Conservation (phyloP, 2,113 vertebrate species). For the Coturnix japonica region DNA sequence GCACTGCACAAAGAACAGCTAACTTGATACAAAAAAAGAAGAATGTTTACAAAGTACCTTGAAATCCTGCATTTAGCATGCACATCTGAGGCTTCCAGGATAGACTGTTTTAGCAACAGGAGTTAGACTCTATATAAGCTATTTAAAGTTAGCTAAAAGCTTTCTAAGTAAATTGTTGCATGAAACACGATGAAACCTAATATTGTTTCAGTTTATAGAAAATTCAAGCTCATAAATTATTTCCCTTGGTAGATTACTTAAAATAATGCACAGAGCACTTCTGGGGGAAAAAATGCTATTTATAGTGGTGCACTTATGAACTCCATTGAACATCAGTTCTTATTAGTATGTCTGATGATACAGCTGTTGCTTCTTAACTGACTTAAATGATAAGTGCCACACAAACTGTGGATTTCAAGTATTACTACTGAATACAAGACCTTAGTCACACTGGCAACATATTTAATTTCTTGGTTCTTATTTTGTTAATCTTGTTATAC, state of each 20-base stretch:
- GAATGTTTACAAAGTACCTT: background rate
- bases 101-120: conserved; percentile 39
- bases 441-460: background rate
- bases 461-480: background rate
- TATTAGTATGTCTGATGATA: background rate
- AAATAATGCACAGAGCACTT: background rate
- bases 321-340: background rate
- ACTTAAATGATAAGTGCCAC: background rate
- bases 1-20: background rate
- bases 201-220: background rate
- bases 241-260: background rate
- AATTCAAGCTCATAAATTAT: background rate
- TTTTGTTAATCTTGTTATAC: background rate
- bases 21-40: background rate
- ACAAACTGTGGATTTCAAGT: background rate
- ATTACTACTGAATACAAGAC: background rate
- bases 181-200: background rate
- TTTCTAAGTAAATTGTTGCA: conserved; percentile 42
- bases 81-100: background rate
- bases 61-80: conserved; percentile 17
- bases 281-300: conserved; percentile 6
- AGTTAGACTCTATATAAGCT: background rate
- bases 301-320: conserved; percentile 3
- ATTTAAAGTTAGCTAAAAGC: conserved; percentile 38
- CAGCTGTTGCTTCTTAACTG: background rate